phyloP scores from a whole-genome alignment of 2,888 invertebrate species.

The Dynastes tityus region DNA sequence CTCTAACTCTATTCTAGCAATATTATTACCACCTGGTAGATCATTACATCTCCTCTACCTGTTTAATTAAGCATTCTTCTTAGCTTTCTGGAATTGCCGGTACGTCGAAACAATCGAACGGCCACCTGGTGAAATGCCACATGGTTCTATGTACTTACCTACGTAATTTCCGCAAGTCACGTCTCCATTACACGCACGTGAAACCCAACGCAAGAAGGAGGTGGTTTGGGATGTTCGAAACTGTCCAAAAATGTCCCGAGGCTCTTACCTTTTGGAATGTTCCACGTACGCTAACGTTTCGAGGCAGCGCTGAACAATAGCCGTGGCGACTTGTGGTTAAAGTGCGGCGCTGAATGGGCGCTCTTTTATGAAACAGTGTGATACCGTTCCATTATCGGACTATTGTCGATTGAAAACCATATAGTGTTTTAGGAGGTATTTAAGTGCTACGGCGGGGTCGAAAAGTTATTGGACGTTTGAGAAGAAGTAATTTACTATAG shows the following conservation, averaged over 20 bases:
- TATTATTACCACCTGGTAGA: not conserved
- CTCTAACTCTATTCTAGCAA: not conserved
- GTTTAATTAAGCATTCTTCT: not conserved
- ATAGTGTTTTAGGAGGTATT: slow-evolving; percentile 17
- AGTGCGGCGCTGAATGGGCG: slow-evolving; percentile 66
- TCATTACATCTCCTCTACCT: not conserved
- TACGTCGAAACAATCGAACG: not conserved
- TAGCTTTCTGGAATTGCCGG: not conserved
- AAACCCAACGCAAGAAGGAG: slow-evolving; percentile 1
- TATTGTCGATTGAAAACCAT: slow-evolving; percentile 51
- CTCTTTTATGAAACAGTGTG: slow-evolving; percentile 70
- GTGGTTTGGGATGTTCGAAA: not conserved
- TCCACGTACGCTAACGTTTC: slow-evolving; percentile 32
- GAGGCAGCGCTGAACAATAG: slow-evolving; percentile 53
- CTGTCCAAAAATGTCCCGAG: slow-evolving; percentile 12
- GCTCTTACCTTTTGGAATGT: slow-evolving; percentile 14
- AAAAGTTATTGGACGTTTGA: not conserved
- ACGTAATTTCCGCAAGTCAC: slow-evolving; percentile 32
- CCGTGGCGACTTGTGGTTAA: slow-evolving; percentile 42
- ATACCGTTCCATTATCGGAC: slow-evolving; percentile 63
- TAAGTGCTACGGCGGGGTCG: not conserved
- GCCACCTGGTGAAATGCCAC: not conserved
- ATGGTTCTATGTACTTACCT: not conserved
- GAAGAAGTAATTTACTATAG: not conserved
- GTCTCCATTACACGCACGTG: slow-evolving; percentile 26